Evolutionary conservation across 2,797 vertebrate genomes (phyloP).

Genomic region (Parauchenoglanis ngamensis): DNA sequence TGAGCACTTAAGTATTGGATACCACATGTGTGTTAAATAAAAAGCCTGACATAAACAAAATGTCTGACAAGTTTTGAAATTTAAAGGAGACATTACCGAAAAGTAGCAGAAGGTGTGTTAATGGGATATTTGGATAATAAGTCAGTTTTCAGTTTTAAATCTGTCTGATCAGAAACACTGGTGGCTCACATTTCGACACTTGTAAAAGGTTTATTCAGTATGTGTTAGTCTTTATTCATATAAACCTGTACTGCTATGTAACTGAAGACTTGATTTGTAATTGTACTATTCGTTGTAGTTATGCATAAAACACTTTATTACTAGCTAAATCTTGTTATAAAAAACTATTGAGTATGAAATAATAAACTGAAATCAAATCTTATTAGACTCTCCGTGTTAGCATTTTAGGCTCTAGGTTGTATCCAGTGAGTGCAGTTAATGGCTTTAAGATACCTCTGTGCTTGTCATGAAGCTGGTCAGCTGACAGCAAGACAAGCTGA

Average conservation of each 20-base stretch:
- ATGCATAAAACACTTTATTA: background rate
- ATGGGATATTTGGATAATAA: background rate
- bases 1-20: background rate
- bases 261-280: background rate
- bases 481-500: background rate
- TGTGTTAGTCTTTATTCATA: background rate
- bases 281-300: background rate
- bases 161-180: background rate
- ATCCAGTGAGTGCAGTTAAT: background rate
- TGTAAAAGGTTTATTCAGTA: background rate
- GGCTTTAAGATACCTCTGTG: background rate
- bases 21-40: background rate
- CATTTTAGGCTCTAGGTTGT: background rate
- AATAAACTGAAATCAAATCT: background rate
- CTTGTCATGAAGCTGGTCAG: background rate
- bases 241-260: background rate
- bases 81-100: background rate
- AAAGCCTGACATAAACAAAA: background rate
- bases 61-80: background rate
- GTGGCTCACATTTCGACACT: background rate
- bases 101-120: background rate
- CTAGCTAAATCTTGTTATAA: background rate
- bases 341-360: background rate
- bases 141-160: background rate
- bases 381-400: constrained; percentile 1